Conservation (phyloP, 2,888 invertebrate species). For the Andrena bicolor region DNA sequence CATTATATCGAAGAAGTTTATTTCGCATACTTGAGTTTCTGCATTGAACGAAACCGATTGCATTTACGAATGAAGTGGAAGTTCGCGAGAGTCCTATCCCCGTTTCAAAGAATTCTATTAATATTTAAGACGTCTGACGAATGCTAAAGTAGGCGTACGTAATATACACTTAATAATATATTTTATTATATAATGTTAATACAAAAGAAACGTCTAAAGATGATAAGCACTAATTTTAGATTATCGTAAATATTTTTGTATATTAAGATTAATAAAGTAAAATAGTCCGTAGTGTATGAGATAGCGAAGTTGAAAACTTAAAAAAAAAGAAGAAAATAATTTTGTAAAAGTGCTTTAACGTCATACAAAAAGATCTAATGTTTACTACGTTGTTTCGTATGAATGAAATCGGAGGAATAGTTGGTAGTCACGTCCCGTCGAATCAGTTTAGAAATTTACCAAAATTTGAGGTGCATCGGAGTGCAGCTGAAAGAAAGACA, state of each 20-base stretch:
- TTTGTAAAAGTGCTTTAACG: neutral
- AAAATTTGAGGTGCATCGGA: constrained; percentile 13
- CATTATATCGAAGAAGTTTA: neutral
- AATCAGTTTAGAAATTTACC: constrained; percentile 3
- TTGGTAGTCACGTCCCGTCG: neutral
- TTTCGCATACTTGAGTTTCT: neutral
- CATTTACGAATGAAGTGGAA: neutral
- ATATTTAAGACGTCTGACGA: constrained; percentile 5
- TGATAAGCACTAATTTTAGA: constrained; percentile 29
- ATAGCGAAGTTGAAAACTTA: constrained; percentile 7
- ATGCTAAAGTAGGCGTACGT: neutral
- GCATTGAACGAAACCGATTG: neutral
- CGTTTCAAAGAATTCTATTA: neutral
- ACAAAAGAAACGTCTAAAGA: constrained; percentile 4
- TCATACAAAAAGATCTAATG: neutral
- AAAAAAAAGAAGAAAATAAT: constrained; percentile 14
- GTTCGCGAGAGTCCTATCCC: neutral
- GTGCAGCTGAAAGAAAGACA: constrained; percentile 38
- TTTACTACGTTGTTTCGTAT: neutral
- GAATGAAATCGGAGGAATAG: neutral
- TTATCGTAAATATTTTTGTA: constrained; percentile 43
- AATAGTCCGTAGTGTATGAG: constrained; percentile 18
- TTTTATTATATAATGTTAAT: constrained; percentile 21
- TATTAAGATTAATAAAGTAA: constrained; percentile 18
- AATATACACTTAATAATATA: neutral